phyloP scores from a whole-genome alignment of 2,113 vertebrate genomes.

The Crotophaga sulcirostris region DNA sequence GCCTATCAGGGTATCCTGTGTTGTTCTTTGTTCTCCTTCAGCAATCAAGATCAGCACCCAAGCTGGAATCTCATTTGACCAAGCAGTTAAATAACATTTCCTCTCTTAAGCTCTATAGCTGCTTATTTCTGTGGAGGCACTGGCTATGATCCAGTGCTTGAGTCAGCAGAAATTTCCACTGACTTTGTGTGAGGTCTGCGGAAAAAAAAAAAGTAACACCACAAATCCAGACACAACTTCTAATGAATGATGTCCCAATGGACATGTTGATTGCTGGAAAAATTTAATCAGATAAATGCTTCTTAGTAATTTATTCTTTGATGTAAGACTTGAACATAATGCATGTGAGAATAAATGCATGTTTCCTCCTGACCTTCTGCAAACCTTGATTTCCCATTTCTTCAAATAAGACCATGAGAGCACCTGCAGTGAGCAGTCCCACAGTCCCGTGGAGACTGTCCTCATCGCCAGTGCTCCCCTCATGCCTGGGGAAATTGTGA shows the following conservation, averaged over 20 bases:
- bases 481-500: not conserved
- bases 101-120: not conserved
- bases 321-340: not conserved
- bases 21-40: not conserved
- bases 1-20: not conserved
- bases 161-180: slow-evolving; percentile 23
- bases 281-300: slow-evolving; percentile 33
- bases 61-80: not conserved
- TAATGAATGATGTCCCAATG: not conserved
- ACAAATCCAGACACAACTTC: not conserved
- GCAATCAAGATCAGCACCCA: not conserved
- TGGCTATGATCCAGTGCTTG: not conserved
- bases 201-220: not conserved
- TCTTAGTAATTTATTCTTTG: not conserved
- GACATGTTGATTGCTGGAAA: slow-evolving; percentile 34
- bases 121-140: not conserved
- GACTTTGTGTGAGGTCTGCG: not conserved
- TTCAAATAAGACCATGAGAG: not conserved
- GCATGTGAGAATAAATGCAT: not conserved
- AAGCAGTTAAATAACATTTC: not conserved
- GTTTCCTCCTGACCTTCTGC: not conserved
- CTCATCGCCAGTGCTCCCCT: not conserved
- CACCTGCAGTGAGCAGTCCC: not conserved
- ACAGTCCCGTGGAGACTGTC: not conserved
- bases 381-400: not conserved